Evolutionary conservation across 2,797 vertebrate species (phyloP).

Genomic region (Sebastes trivittatus): DNA sequence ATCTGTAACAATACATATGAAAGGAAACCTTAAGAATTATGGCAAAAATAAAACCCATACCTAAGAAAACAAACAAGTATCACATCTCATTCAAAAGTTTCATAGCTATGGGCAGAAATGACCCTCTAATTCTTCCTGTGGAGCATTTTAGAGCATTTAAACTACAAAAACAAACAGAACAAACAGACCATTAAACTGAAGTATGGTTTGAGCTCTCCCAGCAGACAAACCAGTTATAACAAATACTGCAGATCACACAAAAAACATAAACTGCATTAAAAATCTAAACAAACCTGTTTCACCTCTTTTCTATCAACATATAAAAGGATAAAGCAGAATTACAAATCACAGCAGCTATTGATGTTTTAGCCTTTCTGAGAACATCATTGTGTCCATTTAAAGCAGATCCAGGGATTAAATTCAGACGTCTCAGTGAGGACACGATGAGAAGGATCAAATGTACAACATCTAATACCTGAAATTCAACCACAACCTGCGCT

Average conservation of each 20-base stretch:
- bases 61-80: not conserved
- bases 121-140: not conserved
- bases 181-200: not conserved
- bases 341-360: constrained; percentile 2
- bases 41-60: not conserved
- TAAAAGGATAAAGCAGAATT: constrained; percentile 24
- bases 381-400: constrained; percentile 27
- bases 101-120: not conserved
- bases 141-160: not conserved
- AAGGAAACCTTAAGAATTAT: not conserved
- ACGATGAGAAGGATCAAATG: constrained; percentile 25
- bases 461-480: constrained; percentile 39
- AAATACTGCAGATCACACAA: not conserved
- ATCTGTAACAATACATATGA: not conserved
- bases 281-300: not conserved
- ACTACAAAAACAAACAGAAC: not conserved
- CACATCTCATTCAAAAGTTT: not conserved
- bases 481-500: constrained; percentile 26
- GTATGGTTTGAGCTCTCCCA: not conserved
- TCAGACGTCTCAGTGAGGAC: constrained; percentile 8
- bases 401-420: constrained; percentile 41
- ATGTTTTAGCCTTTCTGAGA: constrained; percentile 8
- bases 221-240: not conserved
- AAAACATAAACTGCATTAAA: not conserved
- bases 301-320: not conserved